Percentiles rank a stretch among this genome's conserved stretches.
Conservation (phyloP, 2,888 invertebrate genomes). For the Nematopogon swammerdamellus region DNA sequence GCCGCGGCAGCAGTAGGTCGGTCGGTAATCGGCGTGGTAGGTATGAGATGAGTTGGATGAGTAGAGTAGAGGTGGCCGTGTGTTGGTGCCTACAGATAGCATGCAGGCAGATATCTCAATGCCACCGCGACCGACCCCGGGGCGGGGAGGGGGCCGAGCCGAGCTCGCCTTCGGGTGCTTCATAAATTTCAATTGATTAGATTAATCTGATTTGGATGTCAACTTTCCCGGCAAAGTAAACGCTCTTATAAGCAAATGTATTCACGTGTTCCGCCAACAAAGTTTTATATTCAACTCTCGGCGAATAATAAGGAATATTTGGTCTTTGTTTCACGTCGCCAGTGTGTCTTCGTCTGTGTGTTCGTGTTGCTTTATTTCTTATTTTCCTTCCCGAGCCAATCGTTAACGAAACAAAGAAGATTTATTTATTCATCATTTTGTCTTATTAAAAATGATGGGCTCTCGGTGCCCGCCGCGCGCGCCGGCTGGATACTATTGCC, state of each 20-base stretch:
- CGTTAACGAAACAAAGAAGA: constrained; percentile 34
- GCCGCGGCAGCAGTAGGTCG: too few species aligned
- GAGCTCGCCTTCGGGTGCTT: constrained; percentile 44
- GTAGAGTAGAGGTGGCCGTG: constrained; percentile 10
- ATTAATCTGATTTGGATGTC: constrained; percentile 58
- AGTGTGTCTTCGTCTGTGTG: not conserved
- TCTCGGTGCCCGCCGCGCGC: constrained; percentile 12
- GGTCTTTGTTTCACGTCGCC: not conserved
- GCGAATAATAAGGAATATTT: constrained; percentile 37
- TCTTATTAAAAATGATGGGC: constrained; percentile 33
- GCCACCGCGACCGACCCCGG: constrained; percentile 2
- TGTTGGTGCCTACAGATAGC: constrained; percentile 14
- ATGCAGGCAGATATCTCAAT: constrained; percentile 24
- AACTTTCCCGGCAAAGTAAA: constrained; percentile 48
- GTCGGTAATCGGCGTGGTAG: too few species aligned
- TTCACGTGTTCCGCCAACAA: constrained; percentile 25
- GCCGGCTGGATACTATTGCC: too few species aligned
- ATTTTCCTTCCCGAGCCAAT: constrained; percentile 24
- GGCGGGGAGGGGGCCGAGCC: constrained; percentile 21
- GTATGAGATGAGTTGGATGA: too few species aligned
- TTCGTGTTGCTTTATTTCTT: constrained; percentile 5
- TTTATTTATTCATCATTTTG: constrained; percentile 35
- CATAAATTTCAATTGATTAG: constrained; percentile 58
- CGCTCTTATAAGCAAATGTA: constrained; percentile 45
- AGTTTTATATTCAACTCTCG: constrained; percentile 31